Percentiles rank a stretch among this genome's conserved stretches.
Evolutionary conservation across 2,113 vertebrate genomes (phyloP).

Genomic region (Zootoca vivipara): DNA sequence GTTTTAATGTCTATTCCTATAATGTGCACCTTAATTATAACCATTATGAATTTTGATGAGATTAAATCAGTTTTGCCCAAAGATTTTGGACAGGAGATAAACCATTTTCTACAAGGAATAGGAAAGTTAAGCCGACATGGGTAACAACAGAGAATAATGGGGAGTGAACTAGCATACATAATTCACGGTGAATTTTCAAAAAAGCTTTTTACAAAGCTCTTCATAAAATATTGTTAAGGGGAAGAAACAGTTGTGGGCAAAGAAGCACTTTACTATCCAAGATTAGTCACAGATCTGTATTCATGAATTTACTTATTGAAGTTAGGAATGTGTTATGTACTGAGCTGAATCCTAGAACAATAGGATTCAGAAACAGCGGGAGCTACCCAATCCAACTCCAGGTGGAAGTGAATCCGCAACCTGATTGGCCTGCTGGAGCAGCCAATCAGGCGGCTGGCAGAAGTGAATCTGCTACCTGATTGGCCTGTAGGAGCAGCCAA

Average conservation of each 20-base stretch:
- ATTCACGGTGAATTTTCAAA: neutral
- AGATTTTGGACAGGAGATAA: neutral
- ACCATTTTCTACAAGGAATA: conserved; percentile 5
- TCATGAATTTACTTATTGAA: conserved; percentile 1
- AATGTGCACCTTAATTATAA: conserved; percentile 26
- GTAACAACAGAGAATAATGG: neutral
- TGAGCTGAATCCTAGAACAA: too few relatives aligned
- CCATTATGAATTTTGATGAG: conserved; percentile 15
- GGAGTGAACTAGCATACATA: neutral
- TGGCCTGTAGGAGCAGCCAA: too few relatives aligned
- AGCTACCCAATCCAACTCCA: too few relatives aligned
- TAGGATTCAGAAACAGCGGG: too few relatives aligned
- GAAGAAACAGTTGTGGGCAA: conserved; percentile 1
- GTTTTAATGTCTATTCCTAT: conserved; percentile 12
- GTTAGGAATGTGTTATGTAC: too few relatives aligned
- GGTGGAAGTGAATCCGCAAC: too few relatives aligned
- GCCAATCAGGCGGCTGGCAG: too few relatives aligned
- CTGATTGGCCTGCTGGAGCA: too few relatives aligned
- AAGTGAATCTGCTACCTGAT: too few relatives aligned
- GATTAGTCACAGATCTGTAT: conserved; percentile 13
- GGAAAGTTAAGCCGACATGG: neutral
- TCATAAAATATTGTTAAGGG: neutral
- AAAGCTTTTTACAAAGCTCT: neutral
- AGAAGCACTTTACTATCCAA: neutral
- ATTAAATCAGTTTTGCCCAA: conserved; percentile 5